Base-by-base conservation (phyloP, 2,797 vertebrate genomes). In the Malurus leucopterus region DNA sequence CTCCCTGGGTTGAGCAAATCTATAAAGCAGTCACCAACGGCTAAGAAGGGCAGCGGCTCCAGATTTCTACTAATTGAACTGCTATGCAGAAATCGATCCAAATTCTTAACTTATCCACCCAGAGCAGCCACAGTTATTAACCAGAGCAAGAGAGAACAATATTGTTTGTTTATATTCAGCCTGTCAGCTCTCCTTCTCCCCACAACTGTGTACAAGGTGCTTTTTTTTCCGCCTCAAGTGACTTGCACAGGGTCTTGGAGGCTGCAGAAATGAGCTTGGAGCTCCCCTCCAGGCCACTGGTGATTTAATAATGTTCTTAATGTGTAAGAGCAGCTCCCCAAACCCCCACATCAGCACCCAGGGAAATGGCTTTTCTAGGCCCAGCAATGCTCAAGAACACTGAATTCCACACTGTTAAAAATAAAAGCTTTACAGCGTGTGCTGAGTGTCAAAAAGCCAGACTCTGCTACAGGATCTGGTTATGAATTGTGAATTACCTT, bases 1-100 rank as follows among this genome's bases (percentile, higher is more conserved):
- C 93, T 91, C 87, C 93, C 89, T 89, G 91, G 89, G 85, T 89
- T 89, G 95, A 91, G 73, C 50, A 91, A 93, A 94, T 93, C 93
- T 90, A 92, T 92, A 88, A 78, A 87, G 40, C 73, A 87, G 93
- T 58, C 90, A 91, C 79, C 89, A 93, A 46, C 1, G 13, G 80
- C 57, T 74, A 84, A 82, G 68, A 71, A 84, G 83, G 90, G 74
- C 73, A 76, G 3, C 78, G 63, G 73, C 67, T 88, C 83, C 68
- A 84, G 68, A 43, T 65, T 73, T 88, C 83, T 79, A 27, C 90
- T 94, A 94, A 92, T 88, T 91, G 68, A 93, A 93, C 87, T 82
- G 76, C 83, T 94, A 69, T 90, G 89, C 68, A 86, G 80, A 91
- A 93, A 92, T 89, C 5, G 4, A 93, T 91, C 85, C 83, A 86